Evolutionary conservation across 2,888 invertebrate genomes (phyloP).

Genomic region (Baronia brevicornis): DNA sequence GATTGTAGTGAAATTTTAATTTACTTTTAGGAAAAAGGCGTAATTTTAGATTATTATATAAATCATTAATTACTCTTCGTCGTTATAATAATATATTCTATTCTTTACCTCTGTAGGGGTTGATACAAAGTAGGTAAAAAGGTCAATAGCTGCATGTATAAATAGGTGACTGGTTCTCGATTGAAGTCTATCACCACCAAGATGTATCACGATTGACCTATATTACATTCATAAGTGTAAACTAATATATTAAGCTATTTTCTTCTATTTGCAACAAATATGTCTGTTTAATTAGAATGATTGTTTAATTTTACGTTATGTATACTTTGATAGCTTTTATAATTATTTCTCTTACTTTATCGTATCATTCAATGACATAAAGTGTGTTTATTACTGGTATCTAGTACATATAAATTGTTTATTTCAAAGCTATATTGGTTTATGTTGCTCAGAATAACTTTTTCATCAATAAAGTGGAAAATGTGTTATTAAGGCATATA

Average conservation of each 20-base stretch:
- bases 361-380: too few species aligned
- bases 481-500: too few species aligned
- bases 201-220: slow-evolving; percentile 27
- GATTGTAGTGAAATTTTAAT: slow-evolving; percentile 7
- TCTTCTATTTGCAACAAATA: not conserved
- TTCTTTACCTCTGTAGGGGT: slow-evolving; percentile 11
- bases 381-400: too few species aligned
- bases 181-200: slow-evolving; percentile 23
- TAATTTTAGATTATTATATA: too few species aligned
- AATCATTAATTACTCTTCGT: slow-evolving; percentile 4
- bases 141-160: slow-evolving; percentile 27
- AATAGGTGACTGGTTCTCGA: slow-evolving; percentile 28
- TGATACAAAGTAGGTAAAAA: slow-evolving; percentile 19
- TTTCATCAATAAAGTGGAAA: too few species aligned
- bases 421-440: too few species aligned
- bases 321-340: too few species aligned
- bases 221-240: slow-evolving; percentile 21
- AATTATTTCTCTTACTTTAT: too few species aligned
- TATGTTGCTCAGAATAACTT: too few species aligned
- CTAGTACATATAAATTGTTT: too few species aligned
- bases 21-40: slow-evolving; percentile 1
- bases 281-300: not conserved
- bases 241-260: too few species aligned
- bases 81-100: slow-evolving; percentile 4
- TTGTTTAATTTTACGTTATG: too few species aligned